A percentile compares a stretch with the other conserved stretches of the same genome.
Evolutionary conservation across 2,113 vertebrate genomes (phyloP).

Genomic region (Oncorhynchus tshawytscha): DNA sequence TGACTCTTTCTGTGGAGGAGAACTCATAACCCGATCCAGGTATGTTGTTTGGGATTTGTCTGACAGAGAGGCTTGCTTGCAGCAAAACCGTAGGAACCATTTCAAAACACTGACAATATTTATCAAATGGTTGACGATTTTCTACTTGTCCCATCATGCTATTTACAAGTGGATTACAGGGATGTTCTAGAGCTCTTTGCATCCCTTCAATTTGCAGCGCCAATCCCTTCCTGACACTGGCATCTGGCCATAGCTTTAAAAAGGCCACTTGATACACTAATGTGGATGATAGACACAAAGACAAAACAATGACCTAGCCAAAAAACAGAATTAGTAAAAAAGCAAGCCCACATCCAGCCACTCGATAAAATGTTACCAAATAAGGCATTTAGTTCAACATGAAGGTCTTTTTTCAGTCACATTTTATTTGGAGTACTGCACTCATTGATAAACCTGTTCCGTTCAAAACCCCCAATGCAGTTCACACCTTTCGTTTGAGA

Average conservation of each 20-base stretch:
- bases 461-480: neutral
- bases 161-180: conserved; percentile 48
- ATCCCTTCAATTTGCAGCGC: conserved; percentile 11
- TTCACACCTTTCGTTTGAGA: neutral
- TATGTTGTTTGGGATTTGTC: neutral
- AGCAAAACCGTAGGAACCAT: neutral
- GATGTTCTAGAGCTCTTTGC: conserved; percentile 37
- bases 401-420: neutral
- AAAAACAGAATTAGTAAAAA: neutral
- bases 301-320: conserved; percentile 1
- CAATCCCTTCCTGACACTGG: conserved; percentile 29
- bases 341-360: neutral
- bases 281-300: conserved; percentile 5
- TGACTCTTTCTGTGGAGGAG: neutral
- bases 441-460: neutral
- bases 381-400: neutral
- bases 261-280: neutral
- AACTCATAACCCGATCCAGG: neutral
- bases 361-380: neutral
- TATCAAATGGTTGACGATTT: conserved; percentile 44
- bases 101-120: conserved; percentile 33
- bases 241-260: neutral
- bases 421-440: neutral
- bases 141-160: conserved; percentile 43
- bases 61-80: conserved; percentile 5